Conservation (phyloP, 2,113 vertebrate species). For the Stomatorhinus ivindoensis region DNA sequence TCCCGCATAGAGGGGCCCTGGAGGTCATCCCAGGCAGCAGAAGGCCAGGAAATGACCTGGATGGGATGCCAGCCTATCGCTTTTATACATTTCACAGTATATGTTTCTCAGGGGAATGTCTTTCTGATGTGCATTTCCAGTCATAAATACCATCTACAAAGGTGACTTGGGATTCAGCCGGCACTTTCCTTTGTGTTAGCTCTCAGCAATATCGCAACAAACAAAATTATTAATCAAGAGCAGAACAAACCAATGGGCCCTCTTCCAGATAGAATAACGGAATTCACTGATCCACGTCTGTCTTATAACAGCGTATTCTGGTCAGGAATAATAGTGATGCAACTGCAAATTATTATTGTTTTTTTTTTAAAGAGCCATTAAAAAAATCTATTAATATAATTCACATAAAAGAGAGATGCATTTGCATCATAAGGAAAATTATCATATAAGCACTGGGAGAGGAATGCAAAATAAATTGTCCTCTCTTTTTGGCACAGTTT, state of each 20-base stretch:
- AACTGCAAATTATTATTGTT: not conserved
- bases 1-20: not conserved
- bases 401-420: not conserved
- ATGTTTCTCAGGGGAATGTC: not conserved
- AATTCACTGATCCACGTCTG: not conserved
- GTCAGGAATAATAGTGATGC: not conserved
- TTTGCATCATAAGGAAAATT: slow-evolving; percentile 6
- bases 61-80: not conserved
- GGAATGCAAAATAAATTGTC: slow-evolving; percentile 7
- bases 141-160: not conserved
- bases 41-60: not conserved
- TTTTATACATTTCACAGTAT: not conserved
- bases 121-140: not conserved
- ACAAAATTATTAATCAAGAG: not conserved
- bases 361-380: not conserved
- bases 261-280: not conserved
- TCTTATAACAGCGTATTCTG: not conserved
- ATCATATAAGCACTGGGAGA: not conserved
- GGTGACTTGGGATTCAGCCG: not conserved
- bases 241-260: not conserved
- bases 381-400: slow-evolving; percentile 12
- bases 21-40: not conserved
- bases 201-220: not conserved
- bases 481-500: not conserved
- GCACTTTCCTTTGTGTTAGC: not conserved